Conservation (phyloP, 2,888 invertebrate genomes). For the Pinctada fucata region DNA sequence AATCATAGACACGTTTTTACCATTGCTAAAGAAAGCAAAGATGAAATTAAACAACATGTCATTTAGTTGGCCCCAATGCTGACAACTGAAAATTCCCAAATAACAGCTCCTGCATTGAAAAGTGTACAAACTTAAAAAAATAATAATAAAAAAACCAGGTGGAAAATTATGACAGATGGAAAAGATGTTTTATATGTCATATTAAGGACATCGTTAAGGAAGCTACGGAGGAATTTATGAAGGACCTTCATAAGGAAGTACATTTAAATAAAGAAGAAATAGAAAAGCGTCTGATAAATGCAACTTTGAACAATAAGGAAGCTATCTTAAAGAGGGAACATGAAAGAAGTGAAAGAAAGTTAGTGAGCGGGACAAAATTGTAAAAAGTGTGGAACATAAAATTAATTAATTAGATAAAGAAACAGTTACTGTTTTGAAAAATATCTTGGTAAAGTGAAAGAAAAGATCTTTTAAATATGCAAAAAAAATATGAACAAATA, state of each 20-base stretch:
- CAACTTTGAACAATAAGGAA: not conserved
- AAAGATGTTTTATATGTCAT: not conserved
- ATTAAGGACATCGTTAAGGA: not conserved
- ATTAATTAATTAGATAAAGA: not conserved
- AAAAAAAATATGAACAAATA: not conserved
- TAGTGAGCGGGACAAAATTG: not conserved
- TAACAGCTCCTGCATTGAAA: not conserved
- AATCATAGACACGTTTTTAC: not conserved
- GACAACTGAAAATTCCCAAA: not conserved
- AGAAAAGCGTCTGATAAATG: not conserved
- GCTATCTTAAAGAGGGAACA: not conserved
- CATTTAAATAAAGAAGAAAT: not conserved
- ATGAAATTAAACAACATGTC: not conserved
- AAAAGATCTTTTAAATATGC: not conserved
- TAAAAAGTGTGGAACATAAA: not conserved
- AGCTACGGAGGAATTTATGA: not conserved
- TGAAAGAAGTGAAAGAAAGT: not conserved
- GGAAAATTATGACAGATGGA: not conserved
- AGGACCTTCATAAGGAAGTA: not conserved
- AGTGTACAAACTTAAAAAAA: not conserved
- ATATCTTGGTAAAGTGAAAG: not conserved
- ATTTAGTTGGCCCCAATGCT: not conserved
- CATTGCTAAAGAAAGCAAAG: not conserved
- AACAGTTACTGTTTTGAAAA: not conserved
- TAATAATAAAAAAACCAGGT: not conserved